Conservation (phyloP, 2,888 invertebrate species). For the Drosophila emarginata region DNA sequence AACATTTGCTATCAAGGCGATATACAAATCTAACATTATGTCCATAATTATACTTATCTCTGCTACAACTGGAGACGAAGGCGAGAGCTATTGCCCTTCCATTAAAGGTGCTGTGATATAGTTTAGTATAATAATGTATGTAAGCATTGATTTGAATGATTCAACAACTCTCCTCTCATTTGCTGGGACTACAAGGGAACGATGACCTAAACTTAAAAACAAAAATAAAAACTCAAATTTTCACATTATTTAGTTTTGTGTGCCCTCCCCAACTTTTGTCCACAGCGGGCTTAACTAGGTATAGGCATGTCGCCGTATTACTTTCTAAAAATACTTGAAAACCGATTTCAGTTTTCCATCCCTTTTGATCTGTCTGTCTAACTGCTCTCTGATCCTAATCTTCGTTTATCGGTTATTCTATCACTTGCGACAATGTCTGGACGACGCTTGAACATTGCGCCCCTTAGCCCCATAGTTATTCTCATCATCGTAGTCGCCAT, state of each 20-base stretch:
- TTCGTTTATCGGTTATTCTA: slow-evolving; percentile 24
- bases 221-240: slow-evolving; percentile 20
- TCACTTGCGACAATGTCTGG: slow-evolving; percentile 76
- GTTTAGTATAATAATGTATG: slow-evolving; percentile 26
- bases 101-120: slow-evolving; percentile 18
- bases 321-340: slow-evolving; percentile 65
- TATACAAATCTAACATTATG: slow-evolving; percentile 43
- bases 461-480: slow-evolving; percentile 55
- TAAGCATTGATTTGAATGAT: slow-evolving; percentile 6
- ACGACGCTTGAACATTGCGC: slow-evolving; percentile 57
- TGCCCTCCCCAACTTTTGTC: slow-evolving; percentile 20
- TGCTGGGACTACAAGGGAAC: background rate
- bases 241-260: background rate
- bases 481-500: slow-evolving; percentile 71
- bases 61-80: slow-evolving; percentile 23
- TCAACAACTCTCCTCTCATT: background rate
- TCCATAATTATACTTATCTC: slow-evolving; percentile 17
- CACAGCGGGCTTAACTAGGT: slow-evolving; percentile 19
- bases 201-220: slow-evolving; percentile 12
- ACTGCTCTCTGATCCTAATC: slow-evolving; percentile 6
- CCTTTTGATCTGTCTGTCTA: slow-evolving; percentile 13
- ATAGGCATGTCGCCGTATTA: slow-evolving; percentile 32
- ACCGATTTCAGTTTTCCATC: slow-evolving; percentile 30
- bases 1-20: slow-evolving; percentile 70
- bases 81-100: background rate